Conservation (phyloP, 2,888 invertebrate genomes). For the Beris chalybata region DNA sequence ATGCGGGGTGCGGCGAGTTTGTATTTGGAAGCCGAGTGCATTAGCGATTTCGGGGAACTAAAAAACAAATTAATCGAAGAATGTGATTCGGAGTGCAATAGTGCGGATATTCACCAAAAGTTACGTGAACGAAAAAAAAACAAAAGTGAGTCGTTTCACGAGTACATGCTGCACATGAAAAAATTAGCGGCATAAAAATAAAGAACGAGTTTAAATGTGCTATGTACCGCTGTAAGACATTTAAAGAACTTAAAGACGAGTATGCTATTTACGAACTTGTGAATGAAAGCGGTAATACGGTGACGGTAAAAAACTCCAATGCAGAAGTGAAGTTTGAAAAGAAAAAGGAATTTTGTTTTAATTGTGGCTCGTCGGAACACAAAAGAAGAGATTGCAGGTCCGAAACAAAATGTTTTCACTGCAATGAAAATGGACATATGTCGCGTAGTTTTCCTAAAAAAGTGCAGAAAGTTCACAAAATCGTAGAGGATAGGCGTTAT, state of each 20-base stretch:
- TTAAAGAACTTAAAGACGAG: neutral
- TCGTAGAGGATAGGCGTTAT: neutral
- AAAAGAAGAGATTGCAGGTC: neutral
- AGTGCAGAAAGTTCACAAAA: neutral
- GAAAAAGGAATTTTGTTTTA: neutral
- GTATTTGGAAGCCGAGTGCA: neutral
- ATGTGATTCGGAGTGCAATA: neutral
- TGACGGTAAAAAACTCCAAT: neutral
- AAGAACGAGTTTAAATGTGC: neutral
- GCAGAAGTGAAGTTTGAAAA: neutral
- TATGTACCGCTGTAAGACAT: neutral
- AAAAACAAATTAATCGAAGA: slow-evolving; percentile 1
- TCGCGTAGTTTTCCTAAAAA: neutral
- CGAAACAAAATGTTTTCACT: neutral
- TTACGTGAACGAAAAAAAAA: slow-evolving; percentile 3
- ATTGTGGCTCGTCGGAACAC: neutral
- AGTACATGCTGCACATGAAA: slow-evolving; percentile 1
- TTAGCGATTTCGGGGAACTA: neutral
- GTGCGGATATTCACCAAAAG: neutral
- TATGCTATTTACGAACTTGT: neutral
- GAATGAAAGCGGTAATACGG: neutral
- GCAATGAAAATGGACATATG: neutral
- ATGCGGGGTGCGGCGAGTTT: neutral
- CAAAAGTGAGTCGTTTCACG: neutral
- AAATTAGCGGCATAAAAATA: neutral